Evolutionary conservation across 1,140 invertebrate species (phyloP).

Genomic region (Drosophila novamexicana): DNA sequence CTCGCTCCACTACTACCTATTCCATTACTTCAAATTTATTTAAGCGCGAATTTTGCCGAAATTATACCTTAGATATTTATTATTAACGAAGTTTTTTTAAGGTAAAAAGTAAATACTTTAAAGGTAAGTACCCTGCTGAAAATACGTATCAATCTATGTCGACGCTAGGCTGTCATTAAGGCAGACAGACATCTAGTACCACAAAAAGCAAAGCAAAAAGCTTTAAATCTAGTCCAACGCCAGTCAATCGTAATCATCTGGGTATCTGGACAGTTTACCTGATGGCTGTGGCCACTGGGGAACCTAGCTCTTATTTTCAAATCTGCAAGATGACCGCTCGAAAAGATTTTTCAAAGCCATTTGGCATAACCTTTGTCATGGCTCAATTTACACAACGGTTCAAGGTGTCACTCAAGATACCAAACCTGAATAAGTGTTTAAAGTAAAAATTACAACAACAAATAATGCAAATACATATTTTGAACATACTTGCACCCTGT

Average conservation of each 20-base stretch:
- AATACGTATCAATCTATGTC: conserved; percentile 1
- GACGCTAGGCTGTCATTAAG: neutral
- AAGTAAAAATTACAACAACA: no score
- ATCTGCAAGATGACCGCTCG: no score
- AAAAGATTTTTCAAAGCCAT: no score
- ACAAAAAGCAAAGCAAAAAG: neutral
- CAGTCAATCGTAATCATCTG: conserved; percentile 1
- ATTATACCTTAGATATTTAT: neutral
- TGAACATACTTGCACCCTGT: no score
- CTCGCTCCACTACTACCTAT: neutral
- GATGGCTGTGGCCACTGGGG: neutral
- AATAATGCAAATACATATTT: no score
- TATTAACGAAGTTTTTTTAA: no score
- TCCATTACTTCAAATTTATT: conserved; percentile 21
- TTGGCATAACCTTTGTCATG: no score
- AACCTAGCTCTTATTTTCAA: no score
- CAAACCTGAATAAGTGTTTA: no score
- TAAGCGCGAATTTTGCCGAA: neutral
- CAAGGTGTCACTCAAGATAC: no score
- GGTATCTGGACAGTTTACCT: neutral
- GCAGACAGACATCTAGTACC: neutral
- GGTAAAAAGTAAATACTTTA: neutral
- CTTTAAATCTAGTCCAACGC: neutral
- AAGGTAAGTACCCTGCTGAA: neutral
- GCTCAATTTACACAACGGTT: no score